phyloP scores from a whole-genome alignment of 1,140 invertebrate genomes.

The Proales similis region DNA sequence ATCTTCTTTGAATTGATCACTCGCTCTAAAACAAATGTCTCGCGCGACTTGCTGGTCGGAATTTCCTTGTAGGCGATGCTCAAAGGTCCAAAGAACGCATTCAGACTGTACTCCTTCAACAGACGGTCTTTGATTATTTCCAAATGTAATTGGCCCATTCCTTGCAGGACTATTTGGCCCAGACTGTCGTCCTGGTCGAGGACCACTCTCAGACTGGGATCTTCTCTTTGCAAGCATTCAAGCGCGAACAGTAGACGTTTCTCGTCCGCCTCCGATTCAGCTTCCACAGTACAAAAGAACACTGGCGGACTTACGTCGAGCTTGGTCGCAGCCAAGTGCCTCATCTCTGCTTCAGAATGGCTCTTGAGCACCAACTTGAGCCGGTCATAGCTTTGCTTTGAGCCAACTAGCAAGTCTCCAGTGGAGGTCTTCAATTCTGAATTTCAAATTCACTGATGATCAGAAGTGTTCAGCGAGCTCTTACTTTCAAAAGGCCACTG shows the following conservation, averaged over 20 bases:
- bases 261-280: conserved; percentile 70
- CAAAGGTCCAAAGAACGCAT: conserved; percentile 80
- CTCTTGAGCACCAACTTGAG: conserved; percentile 39
- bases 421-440: conserved; percentile 60
- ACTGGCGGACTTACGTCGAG: conserved; percentile 78
- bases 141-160: conserved; percentile 92
- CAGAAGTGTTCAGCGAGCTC: not conserved
- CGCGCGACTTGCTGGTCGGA: not conserved
- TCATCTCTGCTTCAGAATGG: conserved; percentile 32
- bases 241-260: conserved; percentile 72
- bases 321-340: conserved; percentile 55
- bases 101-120: conserved; percentile 73
- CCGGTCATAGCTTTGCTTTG: conserved; percentile 41
- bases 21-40: conserved; percentile 5
- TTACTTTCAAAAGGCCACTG: conserved; percentile 64
- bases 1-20: conserved; percentile 4
- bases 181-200: conserved; percentile 61
- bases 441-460: conserved; percentile 2
- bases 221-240: conserved; percentile 75
- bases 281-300: conserved; percentile 92
- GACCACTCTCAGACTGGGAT: conserved; percentile 78
- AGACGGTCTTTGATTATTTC: conserved; percentile 70
- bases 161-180: conserved; percentile 75
- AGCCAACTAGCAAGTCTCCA: conserved; percentile 68
- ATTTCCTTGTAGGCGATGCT: conserved; percentile 75